Evolutionary conservation across 2,797 vertebrate genomes (phyloP).

Genomic region (Rhyacichthys aspro): DNA sequence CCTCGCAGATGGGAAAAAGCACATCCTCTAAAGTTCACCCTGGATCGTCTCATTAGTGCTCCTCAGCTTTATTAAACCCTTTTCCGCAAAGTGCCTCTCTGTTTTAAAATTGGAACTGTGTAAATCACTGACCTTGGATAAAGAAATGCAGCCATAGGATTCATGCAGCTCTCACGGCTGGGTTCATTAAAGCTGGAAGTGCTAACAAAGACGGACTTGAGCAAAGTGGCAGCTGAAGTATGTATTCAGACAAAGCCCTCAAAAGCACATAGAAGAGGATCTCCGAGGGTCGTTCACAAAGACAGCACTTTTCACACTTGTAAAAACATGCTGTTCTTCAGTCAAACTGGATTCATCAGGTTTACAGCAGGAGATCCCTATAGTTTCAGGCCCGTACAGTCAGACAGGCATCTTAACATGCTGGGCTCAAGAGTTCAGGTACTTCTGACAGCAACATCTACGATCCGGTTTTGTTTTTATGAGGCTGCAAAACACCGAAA

Average conservation of each 20-base stretch:
- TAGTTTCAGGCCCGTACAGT: background rate
- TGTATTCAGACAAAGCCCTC: conserved; percentile 63
- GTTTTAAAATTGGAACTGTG: conserved; percentile 55
- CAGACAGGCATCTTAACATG: too few relatives aligned
- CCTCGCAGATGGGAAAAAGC: conserved; percentile 75
- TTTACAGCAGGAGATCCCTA: conserved; percentile 11
- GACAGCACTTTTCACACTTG: conserved; percentile 26
- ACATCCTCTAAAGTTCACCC: conserved; percentile 44
- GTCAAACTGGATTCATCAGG: conserved; percentile 26
- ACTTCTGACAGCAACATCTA: conserved; percentile 3
- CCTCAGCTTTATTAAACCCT: conserved; percentile 43
- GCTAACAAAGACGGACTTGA: conserved; percentile 57
- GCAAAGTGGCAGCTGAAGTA: conserved; percentile 49
- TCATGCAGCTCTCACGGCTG: conserved; percentile 50
- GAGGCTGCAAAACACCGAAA: too few relatives aligned
- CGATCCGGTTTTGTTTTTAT: background rate
- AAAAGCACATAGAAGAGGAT: conserved; percentile 35
- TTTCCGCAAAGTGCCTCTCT: conserved; percentile 48
- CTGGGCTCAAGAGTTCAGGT: too few relatives aligned
- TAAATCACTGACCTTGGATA: conserved; percentile 50
- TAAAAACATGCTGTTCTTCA: conserved; percentile 52
- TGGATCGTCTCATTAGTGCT: conserved; percentile 45
- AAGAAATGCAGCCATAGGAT: conserved; percentile 45
- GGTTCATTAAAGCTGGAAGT: conserved; percentile 49
- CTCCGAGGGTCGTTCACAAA: conserved; percentile 26